phyloP scores from a whole-genome alignment of 2,888 invertebrate genomes.

The Dioctria linearis region DNA sequence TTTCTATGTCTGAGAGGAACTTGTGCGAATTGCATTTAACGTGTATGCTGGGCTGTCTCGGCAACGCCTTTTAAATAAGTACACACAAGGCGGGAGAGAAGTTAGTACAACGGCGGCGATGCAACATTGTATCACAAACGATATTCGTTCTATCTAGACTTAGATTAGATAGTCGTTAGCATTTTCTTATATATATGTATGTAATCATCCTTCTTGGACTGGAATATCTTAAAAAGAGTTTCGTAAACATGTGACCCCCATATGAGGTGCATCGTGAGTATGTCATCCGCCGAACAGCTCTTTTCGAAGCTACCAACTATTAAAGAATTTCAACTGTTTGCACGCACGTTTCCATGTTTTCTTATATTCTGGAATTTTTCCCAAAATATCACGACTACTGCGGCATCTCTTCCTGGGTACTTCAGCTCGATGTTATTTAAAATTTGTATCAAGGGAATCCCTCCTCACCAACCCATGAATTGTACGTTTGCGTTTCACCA shows the following conservation, averaged over 20 bases:
- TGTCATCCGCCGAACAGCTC: constrained; percentile 16
- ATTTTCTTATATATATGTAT: background rate
- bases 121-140: background rate
- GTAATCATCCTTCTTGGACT: background rate
- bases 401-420: constrained; percentile 17
- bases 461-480: background rate
- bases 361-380: constrained; percentile 2
- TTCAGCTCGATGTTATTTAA: background rate
- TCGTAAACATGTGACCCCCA: constrained; percentile 1
- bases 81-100: background rate
- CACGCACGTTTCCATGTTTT: constrained; percentile 44
- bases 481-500: constrained; percentile 8
- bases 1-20: constrained; percentile 6
- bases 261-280: constrained; percentile 1
- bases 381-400: background rate
- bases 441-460: constrained; percentile 23
- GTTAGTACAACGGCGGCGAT: background rate
- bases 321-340: constrained; percentile 25
- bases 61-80: background rate
- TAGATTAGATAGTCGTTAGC: background rate
- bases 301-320: background rate
- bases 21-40: constrained; percentile 16
- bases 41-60: background rate
- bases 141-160: constrained; percentile 1
- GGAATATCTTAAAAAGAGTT: background rate